These are phyloP conservation scores for Automeris io DNA, from an alignment of 2,888 invertebrate genomes.

Conservation along the genomic window DNA sequence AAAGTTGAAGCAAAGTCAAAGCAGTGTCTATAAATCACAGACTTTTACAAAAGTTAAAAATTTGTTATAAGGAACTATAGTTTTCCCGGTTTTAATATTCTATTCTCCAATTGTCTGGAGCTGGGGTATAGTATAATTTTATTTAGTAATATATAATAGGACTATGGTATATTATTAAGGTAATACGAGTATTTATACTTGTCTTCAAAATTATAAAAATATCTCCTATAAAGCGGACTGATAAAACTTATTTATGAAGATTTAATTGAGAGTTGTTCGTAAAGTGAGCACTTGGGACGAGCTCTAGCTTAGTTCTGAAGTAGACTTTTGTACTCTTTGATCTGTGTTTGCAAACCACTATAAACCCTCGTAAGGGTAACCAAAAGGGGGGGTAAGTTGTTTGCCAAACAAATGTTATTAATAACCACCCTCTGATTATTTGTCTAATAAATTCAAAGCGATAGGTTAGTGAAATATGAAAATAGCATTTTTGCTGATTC, in stretches of 20 bases:
- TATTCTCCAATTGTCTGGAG: too few species aligned
- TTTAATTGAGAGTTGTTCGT: slow-evolving; percentile 12
- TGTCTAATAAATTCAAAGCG: slow-evolving; percentile 53
- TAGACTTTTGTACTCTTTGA: slow-evolving; percentile 40
- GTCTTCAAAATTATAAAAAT: too few species aligned
- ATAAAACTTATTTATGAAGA: background rate
- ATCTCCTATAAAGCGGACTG: too few species aligned
- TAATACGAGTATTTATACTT: too few species aligned
- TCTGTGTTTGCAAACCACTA: slow-evolving; percentile 57
- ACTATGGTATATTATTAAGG: too few species aligned
- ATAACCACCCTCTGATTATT: slow-evolving; percentile 54
- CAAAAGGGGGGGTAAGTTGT: slow-evolving; percentile 35
- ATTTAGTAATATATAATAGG: too few species aligned
- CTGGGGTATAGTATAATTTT: too few species aligned
- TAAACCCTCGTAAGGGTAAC: slow-evolving; percentile 34
- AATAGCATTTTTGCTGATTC: slow-evolving; percentile 11
- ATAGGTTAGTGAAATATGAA: slow-evolving; percentile 10
- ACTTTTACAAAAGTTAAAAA: too few species aligned
- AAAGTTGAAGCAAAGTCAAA: too few species aligned
- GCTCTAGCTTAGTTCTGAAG: slow-evolving; percentile 24
- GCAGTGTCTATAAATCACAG: too few species aligned
- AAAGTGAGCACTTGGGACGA: slow-evolving; percentile 28
- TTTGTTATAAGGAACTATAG: too few species aligned
- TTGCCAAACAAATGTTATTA: slow-evolving; percentile 63
- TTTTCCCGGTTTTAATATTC: too few species aligned